Percentiles rank a stretch among this genome's conserved stretches.
These are phyloP conservation scores for Tenthredo distinguenda DNA, from an alignment of 2,888 invertebrate species.

Conservation along the genomic window DNA sequence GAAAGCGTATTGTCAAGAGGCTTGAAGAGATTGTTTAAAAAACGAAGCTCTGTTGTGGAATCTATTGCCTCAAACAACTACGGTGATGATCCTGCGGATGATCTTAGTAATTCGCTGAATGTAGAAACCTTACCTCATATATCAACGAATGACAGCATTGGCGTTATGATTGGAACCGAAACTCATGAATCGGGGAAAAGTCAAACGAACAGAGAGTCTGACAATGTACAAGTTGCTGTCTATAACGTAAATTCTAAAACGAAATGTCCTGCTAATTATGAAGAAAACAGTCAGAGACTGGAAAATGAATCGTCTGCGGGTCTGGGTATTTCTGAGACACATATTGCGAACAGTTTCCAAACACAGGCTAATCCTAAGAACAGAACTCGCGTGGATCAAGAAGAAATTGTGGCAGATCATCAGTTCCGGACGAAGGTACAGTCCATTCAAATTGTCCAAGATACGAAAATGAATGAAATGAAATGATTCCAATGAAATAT, in stretches of 20 bases:
- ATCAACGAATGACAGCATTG: background rate
- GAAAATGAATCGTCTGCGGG: background rate
- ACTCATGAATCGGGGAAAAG: background rate
- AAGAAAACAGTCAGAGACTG: background rate
- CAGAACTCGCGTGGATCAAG: background rate
- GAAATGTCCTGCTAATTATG: background rate
- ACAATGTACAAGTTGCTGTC: background rate
- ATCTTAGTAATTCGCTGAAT: background rate
- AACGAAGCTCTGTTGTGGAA: slow-evolving; percentile 13
- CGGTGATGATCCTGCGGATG: background rate
- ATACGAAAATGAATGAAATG: background rate
- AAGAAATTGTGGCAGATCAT: background rate
- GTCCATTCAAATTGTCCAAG: background rate
- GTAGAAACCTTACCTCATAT: background rate
- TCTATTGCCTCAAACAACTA: background rate
- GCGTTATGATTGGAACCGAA: background rate
- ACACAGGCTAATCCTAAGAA: background rate
- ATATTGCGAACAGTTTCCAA: background rate
- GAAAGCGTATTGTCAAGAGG: slow-evolving; percentile 23
- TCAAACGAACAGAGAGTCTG: background rate
- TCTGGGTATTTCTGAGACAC: background rate
- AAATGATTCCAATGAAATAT: background rate
- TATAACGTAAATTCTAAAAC: background rate
- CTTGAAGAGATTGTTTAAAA: slow-evolving; percentile 31
- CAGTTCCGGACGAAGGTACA: background rate